Evolutionary conservation across 1,140 invertebrate genomes (phyloP), one percentile per base, ranked within the genome.

Genomic region (Bathynomus jamesi): DNA sequence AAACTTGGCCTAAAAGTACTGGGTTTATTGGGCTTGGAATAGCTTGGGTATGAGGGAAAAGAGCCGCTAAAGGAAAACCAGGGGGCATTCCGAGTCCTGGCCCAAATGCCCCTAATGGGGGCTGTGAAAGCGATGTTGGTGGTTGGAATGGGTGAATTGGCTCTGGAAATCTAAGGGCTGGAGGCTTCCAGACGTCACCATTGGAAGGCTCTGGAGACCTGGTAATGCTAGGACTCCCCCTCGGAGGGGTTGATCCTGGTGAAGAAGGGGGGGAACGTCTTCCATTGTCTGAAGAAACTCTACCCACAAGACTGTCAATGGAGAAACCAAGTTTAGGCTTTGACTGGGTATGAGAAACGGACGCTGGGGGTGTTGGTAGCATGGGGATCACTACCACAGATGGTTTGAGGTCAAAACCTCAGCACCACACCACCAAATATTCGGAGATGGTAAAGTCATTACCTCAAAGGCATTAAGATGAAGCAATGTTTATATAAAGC

Each of bases 301-400:
- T n/a, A 3, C 65, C 65, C 4, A 69, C 67, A 11, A 69, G 28
- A 61, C 67, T 69, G 27, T 69, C 67, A 10, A 69, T 69, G 28
- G 46, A 61, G 28, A 69, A 69, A 10, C 67, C 67, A 3, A 69
- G 46, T 61, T 69, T 69, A 8, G 67, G 67, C 21, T 61, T 28
- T 17, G 40, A 5, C 21, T 53, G 13, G 40, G 21, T 53, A 17
- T 53, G 40, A 21, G 40, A 53, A 53, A 53, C 40, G 0, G 67
- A 60, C 13, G 40, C 21, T 11, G 40, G 40, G 40, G 11, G 11
- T 17, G 40, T 17, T 21, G 40, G 40, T 17, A 53, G 13, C 40
- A 53, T 53, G n/a, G n/a, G n/a, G n/a, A n/a, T n/a, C n/a, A n/a
- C n/a, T n/a, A n/a, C n/a, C n/a, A n/a, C n/a, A n/a, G n/a, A n/a